A percentile compares a stretch with the other conserved stretches of the same genome.
These are phyloP conservation scores for Heliocidaris erythrogramma DNA, from an alignment of 35 echinoderm and acorn worm genomes.

Conservation along the genomic window DNA sequence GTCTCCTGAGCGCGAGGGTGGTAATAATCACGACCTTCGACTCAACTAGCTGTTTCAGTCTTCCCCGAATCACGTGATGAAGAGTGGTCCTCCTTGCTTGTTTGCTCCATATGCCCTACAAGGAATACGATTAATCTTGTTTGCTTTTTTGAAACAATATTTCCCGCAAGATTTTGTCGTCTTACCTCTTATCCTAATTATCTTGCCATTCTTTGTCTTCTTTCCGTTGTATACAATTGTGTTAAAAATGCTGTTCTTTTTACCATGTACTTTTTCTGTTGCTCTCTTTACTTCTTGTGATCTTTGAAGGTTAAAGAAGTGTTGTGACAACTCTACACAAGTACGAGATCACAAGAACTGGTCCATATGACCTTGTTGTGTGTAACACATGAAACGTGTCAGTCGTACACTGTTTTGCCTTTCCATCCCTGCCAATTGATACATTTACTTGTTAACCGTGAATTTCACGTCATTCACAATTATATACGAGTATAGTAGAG, in stretches of 20 bases:
- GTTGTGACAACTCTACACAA: neutral
- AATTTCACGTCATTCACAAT: too few species aligned
- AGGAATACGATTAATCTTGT: neutral
- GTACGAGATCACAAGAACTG: neutral
- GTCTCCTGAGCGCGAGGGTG: neutral
- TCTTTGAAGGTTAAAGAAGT: neutral
- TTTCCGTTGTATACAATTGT: too few species aligned
- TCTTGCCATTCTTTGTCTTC: neutral
- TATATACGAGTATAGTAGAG: too few species aligned
- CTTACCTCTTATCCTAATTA: neutral
- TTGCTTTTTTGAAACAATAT: neutral
- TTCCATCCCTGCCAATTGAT: too few species aligned
- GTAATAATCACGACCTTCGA: conserved; percentile 12
- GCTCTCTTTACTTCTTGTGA: neutral
- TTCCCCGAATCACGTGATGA: neutral
- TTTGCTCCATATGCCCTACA: neutral
- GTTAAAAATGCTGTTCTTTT: too few species aligned
- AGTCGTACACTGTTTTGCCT: too few species aligned
- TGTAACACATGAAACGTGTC: too few species aligned
- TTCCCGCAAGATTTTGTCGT: neutral
- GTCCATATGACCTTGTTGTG: too few species aligned
- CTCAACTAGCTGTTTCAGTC: neutral
- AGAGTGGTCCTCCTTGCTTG: neutral
- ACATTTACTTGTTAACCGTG: too few species aligned
- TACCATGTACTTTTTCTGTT: neutral